These are phyloP conservation scores for Eubasilissa regina DNA, from an alignment of 1,140 invertebrate species.

Conservation along the genomic window DNA sequence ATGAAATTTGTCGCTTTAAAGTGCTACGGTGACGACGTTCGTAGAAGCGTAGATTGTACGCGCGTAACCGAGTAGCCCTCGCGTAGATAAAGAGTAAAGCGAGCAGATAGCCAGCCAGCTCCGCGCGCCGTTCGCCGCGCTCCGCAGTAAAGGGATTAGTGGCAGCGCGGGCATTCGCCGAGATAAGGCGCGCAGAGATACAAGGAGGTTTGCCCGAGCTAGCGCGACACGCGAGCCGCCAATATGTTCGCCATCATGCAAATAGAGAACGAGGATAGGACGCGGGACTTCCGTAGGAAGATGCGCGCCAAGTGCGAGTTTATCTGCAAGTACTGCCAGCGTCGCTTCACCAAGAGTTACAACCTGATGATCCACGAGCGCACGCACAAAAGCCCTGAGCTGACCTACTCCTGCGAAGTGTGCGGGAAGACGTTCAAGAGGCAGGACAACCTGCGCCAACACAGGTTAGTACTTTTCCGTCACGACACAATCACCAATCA, in stretches of 20 bases:
- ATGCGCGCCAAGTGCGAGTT: constrained; percentile 97
- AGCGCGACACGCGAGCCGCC: constrained; percentile 70
- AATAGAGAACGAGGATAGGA: constrained; percentile 92
- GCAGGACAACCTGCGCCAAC: constrained; percentile 96
- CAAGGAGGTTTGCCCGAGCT: constrained; percentile 33
- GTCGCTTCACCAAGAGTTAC: constrained; percentile 99
- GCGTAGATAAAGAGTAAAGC: constrained; percentile 24
- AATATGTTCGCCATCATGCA: constrained; percentile 90
- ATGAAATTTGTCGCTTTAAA: not conserved
- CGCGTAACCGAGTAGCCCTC: constrained; percentile 12
- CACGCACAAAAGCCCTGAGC: constrained; percentile 96
- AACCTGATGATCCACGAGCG: constrained; percentile 99
- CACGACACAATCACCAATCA: not conserved
- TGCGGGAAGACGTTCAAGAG: constrained; percentile 99
- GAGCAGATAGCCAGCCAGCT: constrained; percentile 16
- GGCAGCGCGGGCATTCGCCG: constrained; percentile 36
- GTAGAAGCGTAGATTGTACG: constrained; percentile 14
- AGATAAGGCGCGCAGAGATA: constrained; percentile 46
- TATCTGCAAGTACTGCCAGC: constrained; percentile 98
- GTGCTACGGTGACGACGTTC: constrained; percentile 15
- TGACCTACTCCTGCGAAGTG: constrained; percentile 98
- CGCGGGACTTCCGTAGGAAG: constrained; percentile 92
- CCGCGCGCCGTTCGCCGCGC: constrained; percentile 13
- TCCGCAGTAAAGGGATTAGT: constrained; percentile 42
- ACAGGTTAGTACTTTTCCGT: constrained; percentile 81